phyloP scores from a whole-genome alignment of 2,888 invertebrate species.

The Laothoe populi region DNA sequence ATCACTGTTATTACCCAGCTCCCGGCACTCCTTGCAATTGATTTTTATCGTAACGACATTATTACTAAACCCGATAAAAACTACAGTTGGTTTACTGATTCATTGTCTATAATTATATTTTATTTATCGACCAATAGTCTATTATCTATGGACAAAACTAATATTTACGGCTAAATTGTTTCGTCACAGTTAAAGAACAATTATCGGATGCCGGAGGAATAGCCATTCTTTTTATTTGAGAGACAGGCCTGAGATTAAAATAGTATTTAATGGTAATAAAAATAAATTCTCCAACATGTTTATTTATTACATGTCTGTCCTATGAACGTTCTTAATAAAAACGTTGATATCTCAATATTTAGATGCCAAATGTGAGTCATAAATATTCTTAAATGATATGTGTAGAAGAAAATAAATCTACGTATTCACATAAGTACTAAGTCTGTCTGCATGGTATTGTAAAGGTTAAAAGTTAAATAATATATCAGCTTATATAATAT shows the following conservation, averaged over 20 bases:
- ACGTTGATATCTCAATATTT: constrained; percentile 12
- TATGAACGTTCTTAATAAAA: constrained; percentile 12
- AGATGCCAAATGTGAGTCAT: constrained; percentile 16
- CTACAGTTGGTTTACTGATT: constrained; percentile 49
- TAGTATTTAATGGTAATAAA: constrained; percentile 18
- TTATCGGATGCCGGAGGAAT: constrained; percentile 34
- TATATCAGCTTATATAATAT: not conserved
- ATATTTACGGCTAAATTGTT: constrained; percentile 53
- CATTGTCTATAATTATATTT: constrained; percentile 50
- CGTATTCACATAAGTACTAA: not conserved
- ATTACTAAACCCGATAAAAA: constrained; percentile 63
- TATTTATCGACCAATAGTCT: constrained; percentile 61
- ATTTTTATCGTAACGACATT: constrained; percentile 80
- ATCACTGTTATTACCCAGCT: constrained; percentile 74
- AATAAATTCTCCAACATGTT: constrained; percentile 5
- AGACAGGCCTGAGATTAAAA: constrained; percentile 33
- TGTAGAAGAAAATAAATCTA: constrained; percentile 4
- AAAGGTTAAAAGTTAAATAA: not conserved
- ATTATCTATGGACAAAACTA: constrained; percentile 54
- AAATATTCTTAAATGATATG: constrained; percentile 10
- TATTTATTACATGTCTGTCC: constrained; percentile 16
- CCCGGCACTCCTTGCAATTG: constrained; percentile 69
- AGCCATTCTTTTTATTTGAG: constrained; percentile 35
- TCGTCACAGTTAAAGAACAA: constrained; percentile 41
- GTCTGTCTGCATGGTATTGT: not conserved